A percentile compares a stretch with the other conserved stretches of the same genome.
Evolutionary conservation across 2,113 vertebrate genomes (phyloP).

Genomic region (Gracilinanus agilis): DNA sequence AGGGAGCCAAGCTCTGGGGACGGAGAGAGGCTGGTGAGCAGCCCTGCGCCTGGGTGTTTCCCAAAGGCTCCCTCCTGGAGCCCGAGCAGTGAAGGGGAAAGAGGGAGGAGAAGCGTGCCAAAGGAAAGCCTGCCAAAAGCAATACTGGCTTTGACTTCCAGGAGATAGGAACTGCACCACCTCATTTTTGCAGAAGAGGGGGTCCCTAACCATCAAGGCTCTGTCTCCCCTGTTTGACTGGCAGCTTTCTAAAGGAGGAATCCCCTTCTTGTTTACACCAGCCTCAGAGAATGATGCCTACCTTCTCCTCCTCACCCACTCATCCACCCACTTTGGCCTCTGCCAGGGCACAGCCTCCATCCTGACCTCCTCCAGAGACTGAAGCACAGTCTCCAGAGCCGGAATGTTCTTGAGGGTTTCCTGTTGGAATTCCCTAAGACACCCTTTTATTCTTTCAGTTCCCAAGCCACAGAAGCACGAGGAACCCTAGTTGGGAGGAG

Average conservation of each 20-base stretch:
- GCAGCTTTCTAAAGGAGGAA: not conserved
- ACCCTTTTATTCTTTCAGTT: constrained; percentile 77
- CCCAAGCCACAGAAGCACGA: constrained; percentile 58
- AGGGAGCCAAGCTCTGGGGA: constrained; percentile 8
- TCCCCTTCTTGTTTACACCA: not conserved
- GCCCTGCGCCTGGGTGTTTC: not conserved
- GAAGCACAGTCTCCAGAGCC: constrained; percentile 69
- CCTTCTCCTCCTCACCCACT: too few species aligned
- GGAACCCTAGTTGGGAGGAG: not conserved
- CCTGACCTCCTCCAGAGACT: not conserved
- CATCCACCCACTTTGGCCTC: not conserved
- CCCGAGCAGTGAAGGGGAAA: not conserved
- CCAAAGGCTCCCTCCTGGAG: not conserved
- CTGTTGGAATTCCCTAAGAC: constrained; percentile 81
- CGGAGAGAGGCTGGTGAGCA: not conserved
- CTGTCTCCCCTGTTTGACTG: not conserved
- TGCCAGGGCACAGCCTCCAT: not conserved
- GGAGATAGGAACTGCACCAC: not conserved
- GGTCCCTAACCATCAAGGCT: not conserved
- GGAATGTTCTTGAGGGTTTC: constrained; percentile 84
- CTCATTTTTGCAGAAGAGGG: not conserved
- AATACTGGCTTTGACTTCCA: not conserved
- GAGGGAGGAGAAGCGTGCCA: constrained; percentile 16
- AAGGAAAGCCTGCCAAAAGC: not conserved
- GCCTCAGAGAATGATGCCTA: not conserved